Evolutionary conservation across 2,797 vertebrate species (phyloP).

Genomic region (Spondyliosoma cantharus): DNA sequence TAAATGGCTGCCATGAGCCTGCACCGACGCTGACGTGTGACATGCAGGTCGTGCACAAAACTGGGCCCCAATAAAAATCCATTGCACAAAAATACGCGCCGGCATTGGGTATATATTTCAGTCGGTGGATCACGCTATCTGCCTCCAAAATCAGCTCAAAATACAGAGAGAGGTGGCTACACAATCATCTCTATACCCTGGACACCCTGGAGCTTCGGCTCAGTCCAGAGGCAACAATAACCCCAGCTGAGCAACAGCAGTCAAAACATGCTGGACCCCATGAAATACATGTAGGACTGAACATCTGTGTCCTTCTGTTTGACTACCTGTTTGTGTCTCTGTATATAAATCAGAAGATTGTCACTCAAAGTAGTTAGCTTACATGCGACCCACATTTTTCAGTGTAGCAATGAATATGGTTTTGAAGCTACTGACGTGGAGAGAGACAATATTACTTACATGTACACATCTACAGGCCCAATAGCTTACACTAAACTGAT

Average conservation of each 20-base stretch:
- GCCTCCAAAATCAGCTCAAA: slow-evolving; percentile 22
- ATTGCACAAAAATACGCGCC: neutral
- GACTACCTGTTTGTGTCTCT: neutral
- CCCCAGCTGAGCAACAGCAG: slow-evolving; percentile 28
- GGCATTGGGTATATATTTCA: slow-evolving; percentile 11
- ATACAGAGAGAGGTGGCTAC: slow-evolving; percentile 12
- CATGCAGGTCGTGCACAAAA: slow-evolving; percentile 22
- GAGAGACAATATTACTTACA: neutral
- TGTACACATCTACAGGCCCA: neutral
- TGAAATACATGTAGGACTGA: slow-evolving; percentile 1
- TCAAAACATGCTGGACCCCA: slow-evolving; percentile 24
- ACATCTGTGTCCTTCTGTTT: slow-evolving; percentile 19
- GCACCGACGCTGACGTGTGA: neutral
- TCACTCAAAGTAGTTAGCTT: neutral
- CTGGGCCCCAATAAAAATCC: slow-evolving; percentile 13
- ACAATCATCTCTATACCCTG: slow-evolving; percentile 1
- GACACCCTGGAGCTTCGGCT: slow-evolving; percentile 23
- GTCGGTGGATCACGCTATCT: neutral
- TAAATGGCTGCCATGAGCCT: slow-evolving; percentile 3
- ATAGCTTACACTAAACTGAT: neutral
- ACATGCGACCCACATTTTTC: neutral
- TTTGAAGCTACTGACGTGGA: neutral
- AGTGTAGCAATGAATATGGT: slow-evolving; percentile 7
- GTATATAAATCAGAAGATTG: neutral
- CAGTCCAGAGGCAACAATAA: slow-evolving; percentile 28